Percentiles rank a stretch among this genome's conserved stretches.
phyloP scores from a whole-genome alignment of 2,797 vertebrate genomes.

The Falco novaeseelandiae region DNA sequence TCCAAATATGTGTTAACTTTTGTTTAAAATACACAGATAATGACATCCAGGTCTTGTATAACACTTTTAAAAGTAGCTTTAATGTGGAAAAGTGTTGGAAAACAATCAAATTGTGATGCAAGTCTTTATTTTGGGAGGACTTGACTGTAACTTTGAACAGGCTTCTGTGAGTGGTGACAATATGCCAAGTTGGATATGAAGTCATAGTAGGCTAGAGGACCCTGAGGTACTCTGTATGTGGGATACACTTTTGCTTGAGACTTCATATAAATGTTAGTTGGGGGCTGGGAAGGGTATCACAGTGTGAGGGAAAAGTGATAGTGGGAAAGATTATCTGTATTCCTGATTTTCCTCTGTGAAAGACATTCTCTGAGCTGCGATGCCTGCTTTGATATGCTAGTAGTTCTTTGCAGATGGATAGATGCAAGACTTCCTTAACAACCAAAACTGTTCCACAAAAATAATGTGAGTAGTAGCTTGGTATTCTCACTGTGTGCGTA shows the following conservation, averaged over 20 bases:
- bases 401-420: neutral
- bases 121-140: neutral
- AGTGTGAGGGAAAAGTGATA: neutral
- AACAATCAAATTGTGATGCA: neutral
- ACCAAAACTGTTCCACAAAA: neutral
- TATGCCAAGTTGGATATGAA: slow-evolving; percentile 83
- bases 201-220: slow-evolving; percentile 76
- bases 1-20: neutral
- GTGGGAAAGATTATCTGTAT: neutral
- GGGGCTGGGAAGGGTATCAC: neutral
- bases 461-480: neutral
- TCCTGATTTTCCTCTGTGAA: neutral
- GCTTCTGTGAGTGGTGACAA: slow-evolving; percentile 81
- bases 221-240: slow-evolving; percentile 77
- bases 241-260: neutral
- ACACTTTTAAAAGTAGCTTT: neutral
- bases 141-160: slow-evolving; percentile 70
- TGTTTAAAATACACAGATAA: neutral
- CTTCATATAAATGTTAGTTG: neutral
- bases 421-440: slow-evolving; percentile 6
- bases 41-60: neutral
- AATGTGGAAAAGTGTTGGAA: neutral
- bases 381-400: neutral
- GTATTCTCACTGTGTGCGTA: neutral
- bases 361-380: neutral